These are phyloP conservation scores for Cisticola juncidis DNA, from an alignment of 2,113 vertebrate genomes.

Conservation along the genomic window DNA sequence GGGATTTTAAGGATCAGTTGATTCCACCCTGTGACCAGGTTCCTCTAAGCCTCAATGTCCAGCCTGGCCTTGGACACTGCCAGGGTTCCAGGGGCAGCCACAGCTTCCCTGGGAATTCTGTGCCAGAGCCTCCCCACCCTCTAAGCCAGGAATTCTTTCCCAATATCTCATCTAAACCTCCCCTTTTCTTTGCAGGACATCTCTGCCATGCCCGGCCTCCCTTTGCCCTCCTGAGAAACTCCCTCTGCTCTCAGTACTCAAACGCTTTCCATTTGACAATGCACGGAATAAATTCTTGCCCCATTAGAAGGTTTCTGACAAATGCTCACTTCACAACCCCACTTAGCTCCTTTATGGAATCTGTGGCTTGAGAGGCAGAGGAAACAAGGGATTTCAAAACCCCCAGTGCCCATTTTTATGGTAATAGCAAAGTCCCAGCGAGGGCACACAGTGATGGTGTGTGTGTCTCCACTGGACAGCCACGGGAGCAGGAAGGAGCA, in stretches of 20 bases:
- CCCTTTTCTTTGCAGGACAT: too few species aligned
- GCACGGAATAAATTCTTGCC: neutral
- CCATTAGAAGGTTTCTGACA: constrained; percentile 10
- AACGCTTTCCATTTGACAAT: constrained; percentile 38
- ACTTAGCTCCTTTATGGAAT: neutral
- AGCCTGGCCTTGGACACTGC: accelerated
- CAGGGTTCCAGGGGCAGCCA: neutral
- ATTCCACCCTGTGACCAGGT: accelerated
- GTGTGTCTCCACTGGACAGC: too few species aligned
- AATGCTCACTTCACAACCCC: neutral
- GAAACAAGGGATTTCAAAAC: too few species aligned
- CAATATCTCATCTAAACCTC: neutral
- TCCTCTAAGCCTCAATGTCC: neutral
- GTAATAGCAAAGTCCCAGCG: too few species aligned
- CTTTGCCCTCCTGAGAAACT: neutral
- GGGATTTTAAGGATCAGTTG: neutral
- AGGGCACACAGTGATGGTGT: too few species aligned
- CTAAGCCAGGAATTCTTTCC: neutral
- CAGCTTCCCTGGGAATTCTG: neutral
- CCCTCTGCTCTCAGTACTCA: neutral
- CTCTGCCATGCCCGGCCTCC: neutral
- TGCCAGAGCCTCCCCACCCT: neutral
- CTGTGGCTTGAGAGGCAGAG: neutral
- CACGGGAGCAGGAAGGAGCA: too few species aligned
- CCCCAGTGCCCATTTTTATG: too few species aligned